Evolutionary conservation across 2,888 invertebrate genomes (phyloP).

Genomic region (Agrochola circellaris): DNA sequence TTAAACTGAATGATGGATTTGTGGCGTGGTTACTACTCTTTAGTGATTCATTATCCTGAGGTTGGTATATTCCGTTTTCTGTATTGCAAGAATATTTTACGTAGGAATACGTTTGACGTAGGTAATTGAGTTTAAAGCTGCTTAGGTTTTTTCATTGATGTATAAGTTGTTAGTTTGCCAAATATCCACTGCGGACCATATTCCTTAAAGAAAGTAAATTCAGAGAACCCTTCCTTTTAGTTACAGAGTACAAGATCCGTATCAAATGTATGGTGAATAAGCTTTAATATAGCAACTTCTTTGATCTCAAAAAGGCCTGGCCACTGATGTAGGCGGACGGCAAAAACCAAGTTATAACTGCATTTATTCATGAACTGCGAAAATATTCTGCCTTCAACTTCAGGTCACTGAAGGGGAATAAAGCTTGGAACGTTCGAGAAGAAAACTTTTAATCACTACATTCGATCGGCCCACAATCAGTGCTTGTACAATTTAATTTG

Average conservation of each 20-base stretch:
- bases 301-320: conserved; percentile 46
- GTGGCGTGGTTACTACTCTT: background rate
- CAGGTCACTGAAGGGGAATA: conserved; percentile 47
- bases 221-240: background rate
- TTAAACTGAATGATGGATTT: conserved; percentile 32
- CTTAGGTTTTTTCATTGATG: background rate
- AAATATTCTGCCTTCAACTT: conserved; percentile 49
- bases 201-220: background rate
- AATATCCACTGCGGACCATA: background rate
- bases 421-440: conserved; percentile 40
- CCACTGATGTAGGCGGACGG: conserved; percentile 24
- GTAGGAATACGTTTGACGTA: background rate
- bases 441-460: conserved; percentile 61
- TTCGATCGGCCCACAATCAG: conserved; percentile 49
- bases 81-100: background rate
- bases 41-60: background rate
- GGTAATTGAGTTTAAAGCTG: background rate
- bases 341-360: conserved; percentile 50
- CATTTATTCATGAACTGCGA: conserved; percentile 57
- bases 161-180: background rate
- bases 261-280: conserved; percentile 37
- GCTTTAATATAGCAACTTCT: conserved; percentile 43
- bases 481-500: conserved; percentile 56
- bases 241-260: conserved; percentile 6
- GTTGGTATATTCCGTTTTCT: background rate